Conservation (phyloP, 2,113 vertebrate genomes). For the Pyrgilauda ruficollis region DNA sequence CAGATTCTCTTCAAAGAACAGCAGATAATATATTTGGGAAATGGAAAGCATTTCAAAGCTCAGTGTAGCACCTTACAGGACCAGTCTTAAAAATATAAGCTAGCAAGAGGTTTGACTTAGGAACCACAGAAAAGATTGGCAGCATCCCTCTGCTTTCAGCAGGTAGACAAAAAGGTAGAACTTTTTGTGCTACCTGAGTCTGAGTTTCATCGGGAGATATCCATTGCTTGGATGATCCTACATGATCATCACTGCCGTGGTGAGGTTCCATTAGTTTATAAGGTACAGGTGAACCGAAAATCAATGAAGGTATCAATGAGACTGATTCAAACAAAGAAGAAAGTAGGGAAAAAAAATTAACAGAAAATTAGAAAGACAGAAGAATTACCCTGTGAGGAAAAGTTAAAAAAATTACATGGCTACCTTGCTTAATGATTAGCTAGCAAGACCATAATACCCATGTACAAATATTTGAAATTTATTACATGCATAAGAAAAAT, state of each 20-base stretch:
- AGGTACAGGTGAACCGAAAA: neutral
- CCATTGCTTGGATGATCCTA: neutral
- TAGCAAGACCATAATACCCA: neutral
- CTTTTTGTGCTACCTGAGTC: neutral
- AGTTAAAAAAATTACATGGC: neutral
- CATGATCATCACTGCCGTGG: neutral
- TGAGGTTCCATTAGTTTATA: neutral
- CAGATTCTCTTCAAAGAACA: neutral
- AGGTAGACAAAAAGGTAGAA: neutral
- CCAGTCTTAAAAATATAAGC: neutral
- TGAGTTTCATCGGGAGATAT: neutral
- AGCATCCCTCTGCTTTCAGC: neutral
- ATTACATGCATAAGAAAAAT: neutral
- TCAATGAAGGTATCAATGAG: neutral
- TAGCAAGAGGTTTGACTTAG: neutral
- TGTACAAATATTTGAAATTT: neutral
- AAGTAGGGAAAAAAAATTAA: neutral
- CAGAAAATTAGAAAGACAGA: neutral
- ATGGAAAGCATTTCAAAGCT: neutral
- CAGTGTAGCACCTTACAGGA: neutral
- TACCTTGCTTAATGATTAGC: neutral
- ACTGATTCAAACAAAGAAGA: neutral
- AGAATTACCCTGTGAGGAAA: neutral
- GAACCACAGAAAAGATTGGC: neutral
- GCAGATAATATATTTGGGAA: neutral